Evolutionary conservation across 2,888 invertebrate species (phyloP).

Genomic region (Dexiosoma caninum): DNA sequence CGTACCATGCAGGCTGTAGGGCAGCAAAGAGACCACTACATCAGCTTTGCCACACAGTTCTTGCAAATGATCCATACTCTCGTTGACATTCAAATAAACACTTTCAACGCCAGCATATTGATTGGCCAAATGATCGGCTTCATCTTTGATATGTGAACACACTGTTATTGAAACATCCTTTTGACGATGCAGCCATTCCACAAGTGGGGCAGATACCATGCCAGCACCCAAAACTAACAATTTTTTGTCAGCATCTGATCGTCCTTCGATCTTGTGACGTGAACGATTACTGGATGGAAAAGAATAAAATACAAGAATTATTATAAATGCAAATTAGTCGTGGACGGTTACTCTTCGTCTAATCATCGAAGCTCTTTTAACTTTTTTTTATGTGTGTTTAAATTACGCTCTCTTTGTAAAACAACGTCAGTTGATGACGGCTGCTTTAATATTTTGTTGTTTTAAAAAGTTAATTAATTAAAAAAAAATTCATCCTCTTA

Average conservation of each 20-base stretch:
- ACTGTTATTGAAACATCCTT: conserved; percentile 89
- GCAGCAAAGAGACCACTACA: conserved; percentile 91
- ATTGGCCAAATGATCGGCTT: conserved; percentile 89
- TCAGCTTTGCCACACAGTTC: conserved; percentile 86
- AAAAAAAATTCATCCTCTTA: too few species aligned
- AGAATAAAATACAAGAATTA: too few species aligned
- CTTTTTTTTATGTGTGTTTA: too few species aligned
- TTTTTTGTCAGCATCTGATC: conserved; percentile 81
- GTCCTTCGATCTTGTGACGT: conserved; percentile 85
- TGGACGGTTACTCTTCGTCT: too few species aligned
- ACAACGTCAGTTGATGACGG: too few species aligned
- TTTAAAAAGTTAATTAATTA: too few species aligned
- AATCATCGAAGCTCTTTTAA: too few species aligned
- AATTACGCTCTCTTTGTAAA: too few species aligned
- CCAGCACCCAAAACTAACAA: conserved; percentile 97
- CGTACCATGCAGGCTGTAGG: conserved; percentile 91
- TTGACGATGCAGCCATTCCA: conserved; percentile 94
- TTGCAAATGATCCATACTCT: conserved; percentile 83
- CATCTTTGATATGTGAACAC: conserved; percentile 91
- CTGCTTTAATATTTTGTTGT: too few species aligned
- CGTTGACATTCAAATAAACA: conserved; percentile 89
- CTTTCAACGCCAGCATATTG: conserved; percentile 88
- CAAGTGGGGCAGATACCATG: conserved; percentile 93
- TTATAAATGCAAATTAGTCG: too few species aligned
- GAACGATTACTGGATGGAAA: conserved; percentile 80